Conservation (phyloP, 2,888 invertebrate species). For the Agonum fuliginosum region DNA sequence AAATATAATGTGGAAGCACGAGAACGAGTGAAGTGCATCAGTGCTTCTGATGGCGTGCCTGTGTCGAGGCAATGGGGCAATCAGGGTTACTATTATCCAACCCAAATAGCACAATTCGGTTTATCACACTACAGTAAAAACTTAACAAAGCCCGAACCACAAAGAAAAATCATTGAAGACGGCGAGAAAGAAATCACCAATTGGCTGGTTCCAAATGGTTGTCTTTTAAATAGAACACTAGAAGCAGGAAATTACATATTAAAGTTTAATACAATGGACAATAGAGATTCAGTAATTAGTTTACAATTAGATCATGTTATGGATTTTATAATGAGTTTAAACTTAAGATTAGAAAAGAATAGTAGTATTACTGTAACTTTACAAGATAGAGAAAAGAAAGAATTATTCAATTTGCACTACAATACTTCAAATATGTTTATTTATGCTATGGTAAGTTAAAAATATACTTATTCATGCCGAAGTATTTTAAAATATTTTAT, state of each 20-base stretch:
- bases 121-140: constrained; percentile 98
- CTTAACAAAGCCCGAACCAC: constrained; percentile 88
- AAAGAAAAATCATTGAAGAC: constrained; percentile 84
- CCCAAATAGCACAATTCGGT: constrained; percentile 98
- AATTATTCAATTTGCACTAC: constrained; percentile 88
- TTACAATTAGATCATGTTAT: constrained; percentile 81
- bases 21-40: constrained; percentile 96
- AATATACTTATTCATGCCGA: not conserved
- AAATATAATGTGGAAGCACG: constrained; percentile 98
- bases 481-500: not conserved
- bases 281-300: constrained; percentile 80
- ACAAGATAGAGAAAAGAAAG: constrained; percentile 85
- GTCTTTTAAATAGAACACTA: constrained; percentile 78
- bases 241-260: constrained; percentile 80
- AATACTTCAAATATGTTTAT: constrained; percentile 84
- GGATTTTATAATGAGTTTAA: constrained; percentile 86
- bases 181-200: constrained; percentile 80
- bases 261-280: constrained; percentile 84
- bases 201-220: constrained; percentile 85
- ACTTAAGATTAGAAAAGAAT: constrained; percentile 84
- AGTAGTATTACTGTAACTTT: constrained; percentile 88
- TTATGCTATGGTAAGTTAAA: constrained; percentile 79
- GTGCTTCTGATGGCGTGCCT: constrained; percentile 94
- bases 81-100: constrained; percentile 97
- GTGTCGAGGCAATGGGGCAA: constrained; percentile 98